These are phyloP conservation scores for Threskiornis aethiopicus DNA, from an alignment of 2,797 vertebrate genomes.

Conservation along the genomic window DNA sequence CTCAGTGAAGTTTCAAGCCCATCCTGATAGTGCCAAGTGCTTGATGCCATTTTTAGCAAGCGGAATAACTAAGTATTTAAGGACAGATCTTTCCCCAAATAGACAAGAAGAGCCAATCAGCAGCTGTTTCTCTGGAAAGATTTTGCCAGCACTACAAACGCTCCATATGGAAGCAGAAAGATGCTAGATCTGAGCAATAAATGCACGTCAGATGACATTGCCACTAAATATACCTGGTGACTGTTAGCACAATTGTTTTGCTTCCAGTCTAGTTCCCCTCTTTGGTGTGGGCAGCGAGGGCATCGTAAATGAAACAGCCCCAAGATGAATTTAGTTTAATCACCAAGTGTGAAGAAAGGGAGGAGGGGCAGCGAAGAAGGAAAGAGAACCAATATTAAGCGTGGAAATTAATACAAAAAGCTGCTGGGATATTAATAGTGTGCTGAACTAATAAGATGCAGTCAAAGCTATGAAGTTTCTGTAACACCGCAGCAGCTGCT, in stretches of 20 bases:
- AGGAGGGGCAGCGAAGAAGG: neutral
- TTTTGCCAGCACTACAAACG: conserved; percentile 38
- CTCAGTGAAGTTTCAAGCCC: neutral
- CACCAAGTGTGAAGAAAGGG: neutral
- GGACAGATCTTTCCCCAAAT: conserved; percentile 31
- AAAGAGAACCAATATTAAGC: conserved; percentile 8
- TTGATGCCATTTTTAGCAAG: conserved; percentile 28
- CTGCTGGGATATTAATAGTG: conserved; percentile 65
- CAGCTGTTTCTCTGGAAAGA: conserved; percentile 64
- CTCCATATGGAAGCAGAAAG: conserved; percentile 39
- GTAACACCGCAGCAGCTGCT: conserved; percentile 58
- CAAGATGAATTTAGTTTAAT: neutral
- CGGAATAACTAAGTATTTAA: conserved; percentile 46
- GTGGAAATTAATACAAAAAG: conserved; percentile 57
- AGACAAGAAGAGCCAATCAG: conserved; percentile 23
- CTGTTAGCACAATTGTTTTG: conserved; percentile 64
- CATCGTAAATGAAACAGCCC: neutral
- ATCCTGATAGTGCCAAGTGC: neutral
- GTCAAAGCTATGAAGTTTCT: conserved; percentile 58
- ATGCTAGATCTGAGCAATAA: conserved; percentile 59
- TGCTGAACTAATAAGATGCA: conserved; percentile 68
- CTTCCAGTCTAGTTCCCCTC: conserved; percentile 57
- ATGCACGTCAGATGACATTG: conserved; percentile 47
- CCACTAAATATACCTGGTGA: conserved; percentile 75
- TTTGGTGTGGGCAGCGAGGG: neutral